Percentiles rank a stretch among this genome's conserved stretches.
Conservation (phyloP, 2,797 vertebrate species). For the Sebastes minor region DNA sequence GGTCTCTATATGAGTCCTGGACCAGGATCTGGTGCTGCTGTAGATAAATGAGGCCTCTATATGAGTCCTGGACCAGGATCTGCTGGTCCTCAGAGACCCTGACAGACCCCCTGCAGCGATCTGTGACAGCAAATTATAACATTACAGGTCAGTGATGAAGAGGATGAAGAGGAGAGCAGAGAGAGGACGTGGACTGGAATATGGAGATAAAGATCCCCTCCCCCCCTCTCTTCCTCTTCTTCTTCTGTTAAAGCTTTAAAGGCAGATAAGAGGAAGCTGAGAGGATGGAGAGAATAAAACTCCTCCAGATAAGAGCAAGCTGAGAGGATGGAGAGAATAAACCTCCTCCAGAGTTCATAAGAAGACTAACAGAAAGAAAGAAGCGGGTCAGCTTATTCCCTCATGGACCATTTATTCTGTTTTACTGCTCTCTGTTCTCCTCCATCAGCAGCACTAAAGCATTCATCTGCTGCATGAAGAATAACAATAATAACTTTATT, state of each 20-base stretch:
- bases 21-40: too few species aligned
- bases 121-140: background rate
- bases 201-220: constrained; percentile 21
- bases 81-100: background rate
- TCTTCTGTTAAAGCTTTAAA: constrained; percentile 4
- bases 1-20: background rate
- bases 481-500: too few species aligned
- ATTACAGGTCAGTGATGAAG: background rate
- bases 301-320: background rate
- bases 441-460: too few species aligned
- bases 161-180: background rate
- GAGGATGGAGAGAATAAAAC: too few species aligned
- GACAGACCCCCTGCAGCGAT: background rate
- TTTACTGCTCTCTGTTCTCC: too few species aligned
- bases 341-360: too few species aligned
- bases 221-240: background rate
- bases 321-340: too few species aligned
- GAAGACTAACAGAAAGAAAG: too few species aligned
- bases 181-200: constrained; percentile 7
- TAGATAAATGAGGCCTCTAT: background rate
- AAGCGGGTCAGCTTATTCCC: too few species aligned
- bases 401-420: too few species aligned
- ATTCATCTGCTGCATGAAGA: too few species aligned
- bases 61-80: too few species aligned
- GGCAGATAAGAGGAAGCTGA: constrained; percentile 16